A percentile compares a stretch with the other conserved stretches of the same genome.
Evolutionary conservation across 2,113 vertebrate species (phyloP).

Genomic region (Pica pica): DNA sequence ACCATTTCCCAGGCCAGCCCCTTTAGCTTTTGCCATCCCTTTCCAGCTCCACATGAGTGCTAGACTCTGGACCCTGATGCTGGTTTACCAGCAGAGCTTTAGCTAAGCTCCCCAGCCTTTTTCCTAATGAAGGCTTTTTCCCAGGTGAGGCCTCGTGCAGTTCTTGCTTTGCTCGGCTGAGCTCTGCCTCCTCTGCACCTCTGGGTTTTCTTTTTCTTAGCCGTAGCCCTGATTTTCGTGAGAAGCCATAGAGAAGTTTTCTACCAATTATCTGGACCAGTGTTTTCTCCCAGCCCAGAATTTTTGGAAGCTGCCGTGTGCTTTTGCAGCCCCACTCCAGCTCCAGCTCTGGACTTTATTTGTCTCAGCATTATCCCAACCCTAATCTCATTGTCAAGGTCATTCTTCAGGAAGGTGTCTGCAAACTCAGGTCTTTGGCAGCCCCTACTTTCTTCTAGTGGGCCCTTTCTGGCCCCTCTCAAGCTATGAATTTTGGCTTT

Average conservation of each 20-base stretch:
- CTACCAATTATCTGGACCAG: background rate
- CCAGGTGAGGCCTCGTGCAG: background rate
- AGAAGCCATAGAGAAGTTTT: background rate
- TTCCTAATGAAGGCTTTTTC: background rate
- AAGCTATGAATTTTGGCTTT: background rate
- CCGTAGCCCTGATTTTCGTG: background rate
- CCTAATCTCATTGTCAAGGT: background rate
- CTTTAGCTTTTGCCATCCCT: background rate
- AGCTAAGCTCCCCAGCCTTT: background rate
- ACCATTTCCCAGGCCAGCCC: background rate
- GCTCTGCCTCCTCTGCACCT: background rate
- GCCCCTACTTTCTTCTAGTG: background rate
- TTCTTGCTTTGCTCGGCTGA: fast-evolving
- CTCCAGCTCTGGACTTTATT: background rate
- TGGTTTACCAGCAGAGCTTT: background rate
- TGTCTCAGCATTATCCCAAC: background rate
- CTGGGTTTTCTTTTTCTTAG: background rate
- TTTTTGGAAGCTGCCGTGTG: background rate
- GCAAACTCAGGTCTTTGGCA: background rate
- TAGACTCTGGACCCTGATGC: background rate
- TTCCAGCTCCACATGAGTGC: background rate
- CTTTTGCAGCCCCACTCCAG: background rate
- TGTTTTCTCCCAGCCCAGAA: background rate
- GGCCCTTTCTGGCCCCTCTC: background rate
- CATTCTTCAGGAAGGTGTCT: background rate